Conservation (phyloP, 2,113 vertebrate species). For the Chelonoidis abingdonii region DNA sequence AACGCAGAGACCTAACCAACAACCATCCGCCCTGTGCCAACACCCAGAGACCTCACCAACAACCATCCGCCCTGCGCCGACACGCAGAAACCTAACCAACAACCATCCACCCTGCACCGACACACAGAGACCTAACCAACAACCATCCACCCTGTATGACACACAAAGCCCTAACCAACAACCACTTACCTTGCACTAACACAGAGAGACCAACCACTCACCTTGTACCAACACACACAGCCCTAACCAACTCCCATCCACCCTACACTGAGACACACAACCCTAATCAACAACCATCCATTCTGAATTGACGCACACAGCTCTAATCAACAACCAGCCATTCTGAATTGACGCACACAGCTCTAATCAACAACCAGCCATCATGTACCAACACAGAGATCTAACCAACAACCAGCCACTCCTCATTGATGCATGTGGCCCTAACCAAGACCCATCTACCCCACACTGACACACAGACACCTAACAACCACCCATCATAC, state of each 20-base stretch:
- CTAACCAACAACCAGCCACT: not conserved
- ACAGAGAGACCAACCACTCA: not conserved
- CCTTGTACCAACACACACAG: rapidly evolving
- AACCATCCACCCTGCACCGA: rapidly evolving
- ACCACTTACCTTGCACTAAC: not conserved
- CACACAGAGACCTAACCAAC: not conserved
- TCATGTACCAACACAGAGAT: not conserved
- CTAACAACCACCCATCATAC: not conserved
- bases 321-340: rapidly evolving
- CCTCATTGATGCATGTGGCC: not conserved
- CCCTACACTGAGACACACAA: not conserved
- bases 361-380: not conserved
- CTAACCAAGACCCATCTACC: not conserved
- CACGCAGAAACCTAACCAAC: rapidly evolving
- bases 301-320: not conserved
- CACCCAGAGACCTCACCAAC: not conserved
- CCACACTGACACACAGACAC: rapidly evolving
- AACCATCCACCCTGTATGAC: not conserved
- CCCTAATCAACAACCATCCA: rapidly evolving
- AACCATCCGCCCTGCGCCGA: rapidly evolving
- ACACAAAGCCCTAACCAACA: not conserved
- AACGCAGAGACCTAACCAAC: not conserved
- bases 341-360: not conserved
- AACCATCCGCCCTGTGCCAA: not conserved
- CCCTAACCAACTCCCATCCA: not conserved